Evolutionary conservation across 2,888 invertebrate species (phyloP).

Genomic region (Antheraea yamamai): DNA sequence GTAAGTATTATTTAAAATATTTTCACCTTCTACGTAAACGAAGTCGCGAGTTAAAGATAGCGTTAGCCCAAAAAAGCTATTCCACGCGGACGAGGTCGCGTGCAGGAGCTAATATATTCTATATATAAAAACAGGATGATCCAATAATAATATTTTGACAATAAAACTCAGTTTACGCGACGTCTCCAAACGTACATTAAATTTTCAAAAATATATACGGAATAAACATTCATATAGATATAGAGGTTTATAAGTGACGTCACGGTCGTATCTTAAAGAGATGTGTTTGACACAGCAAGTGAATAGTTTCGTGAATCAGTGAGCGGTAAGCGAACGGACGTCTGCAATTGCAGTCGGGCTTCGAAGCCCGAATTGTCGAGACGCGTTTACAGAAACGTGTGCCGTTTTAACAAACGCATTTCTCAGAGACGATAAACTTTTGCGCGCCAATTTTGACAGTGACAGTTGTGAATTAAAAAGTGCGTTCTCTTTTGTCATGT

Average conservation of each 20-base stretch:
- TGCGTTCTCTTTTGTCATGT: conserved; percentile 13
- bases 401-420: conserved; percentile 29
- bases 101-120: no score
- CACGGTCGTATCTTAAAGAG: background rate
- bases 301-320: conserved; percentile 19
- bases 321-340: conserved; percentile 27
- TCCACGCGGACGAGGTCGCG: no score
- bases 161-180: no score
- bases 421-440: conserved; percentile 13
- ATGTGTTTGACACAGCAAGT: conserved; percentile 3
- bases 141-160: no score
- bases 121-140: no score
- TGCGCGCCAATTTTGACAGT: conserved; percentile 27
- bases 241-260: background rate
- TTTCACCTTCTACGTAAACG: no score
- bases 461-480: conserved; percentile 21
- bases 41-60: no score
- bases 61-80: no score
- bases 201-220: background rate
- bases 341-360: conserved; percentile 44
- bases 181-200: no score
- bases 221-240: background rate
- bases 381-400: conserved; percentile 33
- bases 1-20: no score
- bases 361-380: conserved; percentile 41